phyloP scores from a whole-genome alignment of 2,113 vertebrate species.

The Anarrhichthys ocellatus region DNA sequence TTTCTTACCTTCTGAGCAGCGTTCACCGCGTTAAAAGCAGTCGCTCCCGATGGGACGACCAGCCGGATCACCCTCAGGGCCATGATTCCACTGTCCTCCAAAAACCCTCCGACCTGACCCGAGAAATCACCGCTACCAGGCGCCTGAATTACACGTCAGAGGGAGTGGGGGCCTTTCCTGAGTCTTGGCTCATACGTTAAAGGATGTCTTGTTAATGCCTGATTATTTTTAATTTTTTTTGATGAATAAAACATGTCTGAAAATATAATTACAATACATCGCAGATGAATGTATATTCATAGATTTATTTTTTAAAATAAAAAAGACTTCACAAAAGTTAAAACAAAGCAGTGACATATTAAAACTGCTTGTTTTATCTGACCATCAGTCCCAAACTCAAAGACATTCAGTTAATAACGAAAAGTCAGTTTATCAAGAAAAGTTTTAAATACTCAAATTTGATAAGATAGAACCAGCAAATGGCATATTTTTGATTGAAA shows the following conservation, averaged over 20 bases:
- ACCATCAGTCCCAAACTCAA: neutral
- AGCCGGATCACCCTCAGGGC: conserved; percentile 71
- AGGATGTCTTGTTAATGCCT: neutral
- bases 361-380: neutral
- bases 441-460: neutral
- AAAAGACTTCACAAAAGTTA: neutral
- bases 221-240: neutral
- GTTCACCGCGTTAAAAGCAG: conserved; percentile 38
- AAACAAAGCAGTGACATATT: neutral
- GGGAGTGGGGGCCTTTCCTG: neutral
- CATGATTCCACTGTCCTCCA: conserved; percentile 68
- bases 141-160: conserved; percentile 52
- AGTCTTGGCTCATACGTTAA: neutral
- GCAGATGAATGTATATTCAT: neutral
- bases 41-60: conserved; percentile 62
- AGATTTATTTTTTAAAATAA: neutral
- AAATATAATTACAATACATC: neutral
- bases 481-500: neutral
- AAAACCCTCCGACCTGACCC: conserved; percentile 57
- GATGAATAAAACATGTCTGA: neutral
- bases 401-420: neutral
- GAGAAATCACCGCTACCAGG: conserved; percentile 9
- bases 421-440: neutral
- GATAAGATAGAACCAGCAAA: neutral
- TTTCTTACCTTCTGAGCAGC: conserved; percentile 68